Base-by-base conservation (phyloP, 2,797 vertebrate species). In the Protosalanx chinensis region DNA sequence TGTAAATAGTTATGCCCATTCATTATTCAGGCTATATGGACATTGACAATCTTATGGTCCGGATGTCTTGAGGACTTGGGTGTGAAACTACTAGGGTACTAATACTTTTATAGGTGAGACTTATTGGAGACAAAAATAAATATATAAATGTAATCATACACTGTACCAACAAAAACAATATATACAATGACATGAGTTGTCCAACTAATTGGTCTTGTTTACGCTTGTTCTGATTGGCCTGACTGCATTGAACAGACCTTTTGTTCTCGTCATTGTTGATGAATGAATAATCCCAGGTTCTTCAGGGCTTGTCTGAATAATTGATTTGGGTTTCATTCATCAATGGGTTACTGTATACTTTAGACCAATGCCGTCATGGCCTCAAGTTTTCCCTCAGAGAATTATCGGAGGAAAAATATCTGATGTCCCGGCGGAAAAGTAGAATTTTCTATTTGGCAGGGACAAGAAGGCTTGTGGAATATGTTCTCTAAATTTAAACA, bases 261-360 rank as follows among this genome's bases (percentile, higher is more conserved):
- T 82, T 82, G 80, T 81, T 70, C 33, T 37, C 0, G 18, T 81
- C 77, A 84, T 84, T 86, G 82, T 82, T 73, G 69, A 68, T 67
- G 72, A 79, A 77, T 79, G 79, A 76, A 77, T 41, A 72, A 74
- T 51, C 62, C 68, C 72, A 32, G 16, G 76, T 76, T 82, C 76
- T 83, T 81, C 81, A 77, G 80, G 70, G 77, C 79, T 70, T 16
- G 57, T 72, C 56, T 91, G 72, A 89, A 90, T 89, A 81, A 91
- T 91, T 91, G 32, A 91, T 84, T 64, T 29, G 58, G 56, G 69
- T 37, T 49, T 58, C 76, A 76, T 87, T 90, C 85, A 86, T 80
- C 77, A 23, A 78, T 69, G 68, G 75, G 85, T 87, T 79, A 88
- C 77, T 78, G 73, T 84, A 88, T 76, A 88, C 84, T 64, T 64